Evolutionary conservation across 2,113 vertebrate species (phyloP).

Genomic region (Penelope pileata): DNA sequence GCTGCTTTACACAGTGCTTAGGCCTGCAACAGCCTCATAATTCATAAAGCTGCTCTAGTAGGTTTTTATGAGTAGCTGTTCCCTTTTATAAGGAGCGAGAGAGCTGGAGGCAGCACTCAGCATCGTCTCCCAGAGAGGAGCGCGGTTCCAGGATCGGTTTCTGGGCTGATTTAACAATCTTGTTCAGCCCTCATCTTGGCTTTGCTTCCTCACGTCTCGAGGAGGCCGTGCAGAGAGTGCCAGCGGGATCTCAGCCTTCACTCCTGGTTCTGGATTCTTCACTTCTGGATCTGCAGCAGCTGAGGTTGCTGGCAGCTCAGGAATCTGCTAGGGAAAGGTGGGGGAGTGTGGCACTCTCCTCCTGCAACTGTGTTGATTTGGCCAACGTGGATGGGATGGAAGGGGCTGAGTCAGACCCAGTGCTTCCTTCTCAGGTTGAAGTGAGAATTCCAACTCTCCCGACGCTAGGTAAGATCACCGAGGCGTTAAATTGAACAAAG

Average conservation of each 20-base stretch:
- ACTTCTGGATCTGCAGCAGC: neutral
- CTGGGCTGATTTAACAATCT: neutral
- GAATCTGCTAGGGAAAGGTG: neutral
- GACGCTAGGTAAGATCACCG: neutral
- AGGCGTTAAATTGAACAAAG: neutral
- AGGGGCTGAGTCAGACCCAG: neutral
- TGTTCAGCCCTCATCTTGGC: neutral
- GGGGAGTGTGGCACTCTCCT: neutral
- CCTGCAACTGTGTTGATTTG: neutral
- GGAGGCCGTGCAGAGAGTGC: neutral
- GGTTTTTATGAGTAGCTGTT: neutral
- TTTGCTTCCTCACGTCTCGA: neutral
- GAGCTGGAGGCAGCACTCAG: neutral
- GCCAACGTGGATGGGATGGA: neutral
- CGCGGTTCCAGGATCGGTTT: fast-evolving
- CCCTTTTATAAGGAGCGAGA: neutral
- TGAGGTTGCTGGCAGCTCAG: neutral
- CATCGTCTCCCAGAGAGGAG: neutral
- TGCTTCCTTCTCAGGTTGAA: neutral
- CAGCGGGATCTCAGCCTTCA: fast-evolving
- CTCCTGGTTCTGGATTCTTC: no score
- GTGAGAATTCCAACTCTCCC: neutral
- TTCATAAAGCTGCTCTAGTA: neutral
- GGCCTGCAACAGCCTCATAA: neutral
- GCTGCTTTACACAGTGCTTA: neutral